phyloP scores from a whole-genome alignment of 2,888 invertebrate genomes.

The Candidula unifasciata region DNA sequence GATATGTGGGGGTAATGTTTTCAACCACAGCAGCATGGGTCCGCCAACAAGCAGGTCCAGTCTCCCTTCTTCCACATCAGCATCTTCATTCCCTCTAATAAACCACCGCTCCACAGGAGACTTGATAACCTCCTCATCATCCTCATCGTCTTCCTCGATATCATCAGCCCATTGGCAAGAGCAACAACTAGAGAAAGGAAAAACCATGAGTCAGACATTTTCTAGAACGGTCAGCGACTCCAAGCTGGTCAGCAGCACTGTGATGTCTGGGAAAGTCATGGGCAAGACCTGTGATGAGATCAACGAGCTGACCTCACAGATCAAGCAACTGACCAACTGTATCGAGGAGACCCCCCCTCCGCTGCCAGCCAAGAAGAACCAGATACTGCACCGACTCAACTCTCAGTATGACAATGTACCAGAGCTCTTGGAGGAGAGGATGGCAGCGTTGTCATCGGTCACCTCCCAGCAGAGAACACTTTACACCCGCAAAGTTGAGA shows the following conservation, averaged over 20 bases:
- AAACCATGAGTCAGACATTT: slow-evolving; percentile 62
- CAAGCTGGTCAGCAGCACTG: slow-evolving; percentile 80
- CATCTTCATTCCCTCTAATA: slow-evolving; percentile 34
- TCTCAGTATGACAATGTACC: slow-evolving; percentile 86
- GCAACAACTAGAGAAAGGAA: slow-evolving; percentile 32
- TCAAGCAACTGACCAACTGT: slow-evolving; percentile 68
- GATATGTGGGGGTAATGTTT: not conserved
- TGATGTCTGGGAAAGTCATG: slow-evolving; percentile 26
- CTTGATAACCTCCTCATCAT: slow-evolving; percentile 23
- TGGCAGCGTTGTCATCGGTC: slow-evolving; percentile 53
- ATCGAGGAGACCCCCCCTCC: slow-evolving; percentile 79
- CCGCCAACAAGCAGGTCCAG: not conserved
- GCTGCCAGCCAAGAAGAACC: slow-evolving; percentile 82
- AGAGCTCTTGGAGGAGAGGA: slow-evolving; percentile 49
- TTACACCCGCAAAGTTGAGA: slow-evolving; percentile 58
- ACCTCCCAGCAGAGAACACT: slow-evolving; percentile 60
- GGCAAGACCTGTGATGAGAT: slow-evolving; percentile 67
- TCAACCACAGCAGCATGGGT: not conserved
- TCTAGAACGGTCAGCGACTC: slow-evolving; percentile 89
- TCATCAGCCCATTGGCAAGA: slow-evolving; percentile 47
- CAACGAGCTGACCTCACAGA: slow-evolving; percentile 69
- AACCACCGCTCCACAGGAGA: slow-evolving; percentile 53
- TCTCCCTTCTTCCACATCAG: slow-evolving; percentile 22
- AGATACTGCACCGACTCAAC: slow-evolving; percentile 80
- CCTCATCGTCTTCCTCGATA: slow-evolving; percentile 38